Evolutionary conservation across 2,888 invertebrate genomes (phyloP).

Genomic region (Argynnis bischoffii): DNA sequence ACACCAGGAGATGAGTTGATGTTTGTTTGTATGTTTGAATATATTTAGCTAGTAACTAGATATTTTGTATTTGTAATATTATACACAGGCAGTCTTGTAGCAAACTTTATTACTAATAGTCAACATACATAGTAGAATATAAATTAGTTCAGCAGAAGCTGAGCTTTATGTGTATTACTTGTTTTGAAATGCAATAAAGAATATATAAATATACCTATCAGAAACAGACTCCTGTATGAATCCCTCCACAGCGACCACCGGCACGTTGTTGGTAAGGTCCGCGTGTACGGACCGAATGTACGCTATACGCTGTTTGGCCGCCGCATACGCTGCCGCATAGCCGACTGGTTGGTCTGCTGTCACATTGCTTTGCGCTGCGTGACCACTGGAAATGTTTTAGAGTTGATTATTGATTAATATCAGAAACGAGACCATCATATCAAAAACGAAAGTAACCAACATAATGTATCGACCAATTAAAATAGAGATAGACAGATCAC

Average conservation of each 20-base stretch:
- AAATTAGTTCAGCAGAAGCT: too few relatives aligned
- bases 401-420: not conserved
- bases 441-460: too few relatives aligned
- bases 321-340: conserved; percentile 87
- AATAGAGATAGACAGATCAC: too few relatives aligned
- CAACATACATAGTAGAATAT: too few relatives aligned
- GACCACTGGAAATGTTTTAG: conserved; percentile 79
- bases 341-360: conserved; percentile 90
- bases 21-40: not conserved
- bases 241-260: conserved; percentile 88
- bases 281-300: conserved; percentile 79
- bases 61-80: too few relatives aligned
- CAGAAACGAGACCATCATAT: too few relatives aligned
- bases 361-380: conserved; percentile 82
- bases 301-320: conserved; percentile 88
- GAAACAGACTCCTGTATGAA: conserved; percentile 87
- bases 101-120: too few relatives aligned
- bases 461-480: too few relatives aligned
- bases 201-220: conserved; percentile 73
- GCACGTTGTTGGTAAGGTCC: conserved; percentile 83
- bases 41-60: too few relatives aligned
- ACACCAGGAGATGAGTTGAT: conserved; percentile 84
- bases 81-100: too few relatives aligned
- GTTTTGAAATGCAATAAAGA: too few relatives aligned
- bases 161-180: too few relatives aligned